Conservation (phyloP, 2,797 vertebrate species). For the Urophycis tenuis region DNA sequence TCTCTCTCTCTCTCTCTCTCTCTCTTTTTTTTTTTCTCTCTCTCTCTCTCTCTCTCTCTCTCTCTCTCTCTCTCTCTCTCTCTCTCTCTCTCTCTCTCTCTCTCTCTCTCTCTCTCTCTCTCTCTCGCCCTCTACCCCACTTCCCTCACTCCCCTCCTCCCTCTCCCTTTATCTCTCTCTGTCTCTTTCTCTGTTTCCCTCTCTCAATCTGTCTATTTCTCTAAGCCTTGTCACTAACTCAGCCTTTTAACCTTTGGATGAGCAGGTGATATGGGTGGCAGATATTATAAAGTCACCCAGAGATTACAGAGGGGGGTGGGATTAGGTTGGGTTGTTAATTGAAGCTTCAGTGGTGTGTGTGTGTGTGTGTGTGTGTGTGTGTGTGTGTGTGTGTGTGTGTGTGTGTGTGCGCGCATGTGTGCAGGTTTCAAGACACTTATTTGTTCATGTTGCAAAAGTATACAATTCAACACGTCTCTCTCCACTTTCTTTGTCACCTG, state of each 20-base stretch:
- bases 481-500: background rate
- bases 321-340: slow-evolving; percentile 57
- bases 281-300: slow-evolving; percentile 66
- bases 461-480: background rate
- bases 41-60: slow-evolving; percentile 7
- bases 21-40: no score
- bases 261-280: slow-evolving; percentile 61
- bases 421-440: background rate
- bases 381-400: slow-evolving; percentile 3
- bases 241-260: slow-evolving; percentile 60
- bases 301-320: slow-evolving; percentile 48
- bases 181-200: background rate
- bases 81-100: slow-evolving; percentile 13
- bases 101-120: slow-evolving; percentile 7
- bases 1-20: slow-evolving; percentile 6
- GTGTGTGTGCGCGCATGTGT: no score
- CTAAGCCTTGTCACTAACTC: slow-evolving; percentile 72
- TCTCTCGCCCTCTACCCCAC: no score
- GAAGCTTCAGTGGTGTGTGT: slow-evolving; percentile 32
- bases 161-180: slow-evolving; percentile 14
- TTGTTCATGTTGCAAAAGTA: no score
- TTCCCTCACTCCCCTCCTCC: slow-evolving; percentile 31
- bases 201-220: slow-evolving; percentile 21
- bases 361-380: no score
- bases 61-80: slow-evolving; percentile 29